Evolutionary conservation across 2,888 invertebrate genomes (phyloP), one percentile per base, ranked within the genome.

Genomic region (Pilophorus perplexus): DNA sequence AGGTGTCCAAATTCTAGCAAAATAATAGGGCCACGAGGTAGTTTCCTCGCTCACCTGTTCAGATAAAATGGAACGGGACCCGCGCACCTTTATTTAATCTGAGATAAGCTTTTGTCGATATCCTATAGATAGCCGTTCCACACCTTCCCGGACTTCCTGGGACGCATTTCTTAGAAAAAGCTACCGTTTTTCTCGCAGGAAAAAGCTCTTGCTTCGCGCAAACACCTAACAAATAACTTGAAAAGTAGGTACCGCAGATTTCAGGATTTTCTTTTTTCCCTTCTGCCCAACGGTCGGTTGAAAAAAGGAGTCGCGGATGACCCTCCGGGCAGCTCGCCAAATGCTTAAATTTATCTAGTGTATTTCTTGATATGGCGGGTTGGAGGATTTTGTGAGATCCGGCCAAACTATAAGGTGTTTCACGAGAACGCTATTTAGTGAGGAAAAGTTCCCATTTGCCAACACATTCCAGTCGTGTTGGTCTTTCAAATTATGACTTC

Each of bases 51-150:
- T 28, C 52, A 52, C 52, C 52, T 52, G 52, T 28, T 52, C 48
- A 14, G 48, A 52, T 28, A 52, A 25, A 52, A n/a, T n/a, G n/a
- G n/a, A n/a, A n/a, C n/a, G n/a, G n/a, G n/a, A n/a, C n/a, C n/a
- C n/a, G n/a, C n/a, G 52, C 52, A 52, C 52, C 52, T 52, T 52
- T 52, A 52, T 52, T 52, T 52, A 52, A 52, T 52, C 52, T 52
- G 27, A 52, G 52, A 52, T 52, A 52, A 52, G 52, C 52, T 25
- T 52, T 52, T 28, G 52, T 52, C 52, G 52, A 52, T 52, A 52
- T 52, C 27, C 28, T 25, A 25, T 12, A 25, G 52, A 52, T 52
- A 52, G 10, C 33, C n/a, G n/a, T n/a, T n/a, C n/a, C n/a, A 46
- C n/a, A 22, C 1, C 23, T 20, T 23, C 46, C 25, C 25, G 46